Base-by-base conservation (phyloP, 2,888 invertebrate genomes). In the Therioaphis trifolii region DNA sequence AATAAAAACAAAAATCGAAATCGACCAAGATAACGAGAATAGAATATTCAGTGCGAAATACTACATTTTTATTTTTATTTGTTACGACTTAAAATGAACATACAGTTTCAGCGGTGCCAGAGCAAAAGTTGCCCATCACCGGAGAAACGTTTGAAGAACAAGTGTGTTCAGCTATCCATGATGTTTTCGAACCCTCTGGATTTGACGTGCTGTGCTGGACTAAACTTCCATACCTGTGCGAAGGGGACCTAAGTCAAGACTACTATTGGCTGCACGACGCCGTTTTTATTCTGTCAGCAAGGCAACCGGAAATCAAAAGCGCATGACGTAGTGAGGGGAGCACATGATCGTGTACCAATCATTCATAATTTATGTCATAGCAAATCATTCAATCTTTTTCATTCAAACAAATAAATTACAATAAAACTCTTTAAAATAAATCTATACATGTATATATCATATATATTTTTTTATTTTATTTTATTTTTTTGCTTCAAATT, bases 221-320 rank as follows among this genome's bases (percentile, higher is more conserved):
- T 15, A 92, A 96, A 87, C 92, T 97, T 63, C 99, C 99, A 0
- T 99, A 99, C 89, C 91, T 99, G 58, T 99, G 98, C 89, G 98
- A 99, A 89, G 99, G 99, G 0, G 98, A 99, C 89, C 91, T 98
- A 86, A 92, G 94, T 71, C 96, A 95, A 89, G 94, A 95, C 0
- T 96, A 94, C 90, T 98, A 97, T 89, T 96, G 96, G 93, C 91
- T 98, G 74, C 93, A 95, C 87, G 98, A 98, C 89, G 94, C 94
- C 35, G 91, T 98, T n/a, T 96, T 97, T 88, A 52, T 82, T n/a
- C 40, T 82, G 74, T 82, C 82, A 0, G 66, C 40, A 21, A 46
- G 11, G 21, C 43, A 27, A 5, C 12, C 66, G 4, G 18, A n/a
- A 66, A 24, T 15, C 0, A 24, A 5, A 29, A 29, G 24, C 15